These are phyloP conservation scores for Acanthoscelides obtectus DNA, from an alignment of 2,888 invertebrate genomes.

Conservation along the genomic window DNA sequence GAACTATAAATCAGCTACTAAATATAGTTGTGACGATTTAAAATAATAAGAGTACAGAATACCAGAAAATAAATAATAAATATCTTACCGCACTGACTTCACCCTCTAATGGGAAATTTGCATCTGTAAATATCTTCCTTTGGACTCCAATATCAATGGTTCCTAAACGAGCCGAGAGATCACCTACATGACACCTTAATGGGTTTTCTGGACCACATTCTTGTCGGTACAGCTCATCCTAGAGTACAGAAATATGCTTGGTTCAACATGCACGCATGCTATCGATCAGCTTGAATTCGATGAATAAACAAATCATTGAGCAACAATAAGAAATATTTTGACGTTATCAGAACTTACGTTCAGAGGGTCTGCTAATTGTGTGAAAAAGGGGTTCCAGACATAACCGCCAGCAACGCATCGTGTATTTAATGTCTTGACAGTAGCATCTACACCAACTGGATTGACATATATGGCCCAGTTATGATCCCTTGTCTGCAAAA, in stretches of 20 bases:
- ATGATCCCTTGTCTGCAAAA: constrained; percentile 69
- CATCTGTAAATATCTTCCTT: constrained; percentile 75
- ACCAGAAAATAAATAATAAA: too few relatives aligned
- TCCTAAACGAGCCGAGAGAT: constrained; percentile 79
- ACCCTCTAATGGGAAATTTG: constrained; percentile 82
- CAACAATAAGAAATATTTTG: background rate
- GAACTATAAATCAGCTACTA: too few relatives aligned
- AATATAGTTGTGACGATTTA: too few relatives aligned
- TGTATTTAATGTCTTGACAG: constrained; percentile 71
- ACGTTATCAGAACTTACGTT: constrained; percentile 58
- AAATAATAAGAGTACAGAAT: too few relatives aligned
- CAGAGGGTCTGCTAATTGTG: constrained; percentile 83
- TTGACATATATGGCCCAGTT: constrained; percentile 90
- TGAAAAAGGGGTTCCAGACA: constrained; percentile 87
- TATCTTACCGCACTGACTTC: constrained; percentile 58
- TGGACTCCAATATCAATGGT: constrained; percentile 75
- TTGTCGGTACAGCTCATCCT: constrained; percentile 78
- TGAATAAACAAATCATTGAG: background rate
- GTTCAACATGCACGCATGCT: too few relatives aligned
- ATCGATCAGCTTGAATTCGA: too few relatives aligned
- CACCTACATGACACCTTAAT: constrained; percentile 86
- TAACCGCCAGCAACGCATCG: constrained; percentile 90
- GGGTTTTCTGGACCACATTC: constrained; percentile 89
- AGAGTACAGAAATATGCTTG: constrained; percentile 15
- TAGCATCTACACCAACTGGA: constrained; percentile 86